These are phyloP conservation scores for Sminthurides bifidus DNA, from an alignment of 1,140 invertebrate species.

Conservation along the genomic window DNA sequence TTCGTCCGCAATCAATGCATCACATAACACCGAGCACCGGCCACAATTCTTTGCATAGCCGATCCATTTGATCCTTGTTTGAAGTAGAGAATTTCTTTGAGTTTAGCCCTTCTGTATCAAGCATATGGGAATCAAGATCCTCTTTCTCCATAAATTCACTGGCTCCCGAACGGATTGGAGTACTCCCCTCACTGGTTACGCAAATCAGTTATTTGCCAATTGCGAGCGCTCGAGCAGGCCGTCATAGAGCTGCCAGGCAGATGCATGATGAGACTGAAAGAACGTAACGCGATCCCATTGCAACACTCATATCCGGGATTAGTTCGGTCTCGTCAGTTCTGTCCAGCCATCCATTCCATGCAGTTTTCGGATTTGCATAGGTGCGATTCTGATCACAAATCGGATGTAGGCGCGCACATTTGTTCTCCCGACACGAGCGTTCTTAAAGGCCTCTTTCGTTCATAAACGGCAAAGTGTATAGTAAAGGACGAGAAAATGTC, in stretches of 20 bases:
- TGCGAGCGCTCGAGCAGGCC: conserved; percentile 23
- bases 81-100: conserved; percentile 7
- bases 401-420: conserved; percentile 45
- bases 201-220: conserved; percentile 23
- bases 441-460: conserved; percentile 45
- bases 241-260: conserved; percentile 16
- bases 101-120: neutral
- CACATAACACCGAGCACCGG: conserved; percentile 50
- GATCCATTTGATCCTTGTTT: conserved; percentile 23
- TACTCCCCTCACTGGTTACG: conserved; percentile 20
- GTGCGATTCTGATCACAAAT: conserved; percentile 45
- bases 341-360: conserved; percentile 44
- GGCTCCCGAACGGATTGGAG: conserved; percentile 19
- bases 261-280: neutral
- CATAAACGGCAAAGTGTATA: conserved; percentile 55
- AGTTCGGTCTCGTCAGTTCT: conserved; percentile 34
- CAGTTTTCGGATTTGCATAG: conserved; percentile 45
- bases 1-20: conserved; percentile 50
- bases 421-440: conserved; percentile 51
- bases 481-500: too few species aligned
- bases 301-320: neutral
- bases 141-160: conserved; percentile 4
- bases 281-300: neutral
- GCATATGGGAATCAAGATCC: neutral
- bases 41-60: conserved; percentile 42